Evolutionary conservation across 2,113 vertebrate genomes (phyloP).

Genomic region (Agapornis roseicollis): DNA sequence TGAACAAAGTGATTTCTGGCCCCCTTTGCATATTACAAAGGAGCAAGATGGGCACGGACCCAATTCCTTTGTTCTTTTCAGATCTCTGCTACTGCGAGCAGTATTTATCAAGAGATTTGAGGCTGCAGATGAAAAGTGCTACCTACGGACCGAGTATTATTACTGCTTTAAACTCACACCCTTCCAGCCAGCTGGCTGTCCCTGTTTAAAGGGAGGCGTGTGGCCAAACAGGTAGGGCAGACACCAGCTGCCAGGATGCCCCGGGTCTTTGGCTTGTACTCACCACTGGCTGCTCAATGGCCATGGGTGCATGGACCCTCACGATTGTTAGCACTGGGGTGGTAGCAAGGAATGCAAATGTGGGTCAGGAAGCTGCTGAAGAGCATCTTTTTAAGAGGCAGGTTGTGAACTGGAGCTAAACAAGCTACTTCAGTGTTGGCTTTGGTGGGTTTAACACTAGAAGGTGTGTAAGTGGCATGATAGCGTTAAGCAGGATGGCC

Average conservation of each 20-base stretch:
- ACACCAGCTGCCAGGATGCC: background rate
- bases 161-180: conserved; percentile 37
- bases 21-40: conserved; percentile 66
- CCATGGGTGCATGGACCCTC: background rate
- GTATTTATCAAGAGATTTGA: conserved; percentile 55
- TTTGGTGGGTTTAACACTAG: background rate
- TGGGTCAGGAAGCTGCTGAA: background rate
- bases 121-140: conserved; percentile 59
- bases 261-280: background rate
- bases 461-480: background rate
- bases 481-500: background rate
- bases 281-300: background rate
- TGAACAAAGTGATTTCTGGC: conserved; percentile 58
- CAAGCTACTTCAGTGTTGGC: background rate
- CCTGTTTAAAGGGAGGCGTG: background rate
- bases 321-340: background rate
- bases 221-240: conserved; percentile 31
- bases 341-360: background rate
- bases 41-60: conserved; percentile 56
- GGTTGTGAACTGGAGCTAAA: background rate
- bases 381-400: background rate
- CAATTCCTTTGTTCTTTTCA: conserved; percentile 65
- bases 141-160: conserved; percentile 4
- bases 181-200: conserved; percentile 7
- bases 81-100: conserved; percentile 53